Conservation (phyloP, 2,888 invertebrate genomes). For the Heliconius sara region DNA sequence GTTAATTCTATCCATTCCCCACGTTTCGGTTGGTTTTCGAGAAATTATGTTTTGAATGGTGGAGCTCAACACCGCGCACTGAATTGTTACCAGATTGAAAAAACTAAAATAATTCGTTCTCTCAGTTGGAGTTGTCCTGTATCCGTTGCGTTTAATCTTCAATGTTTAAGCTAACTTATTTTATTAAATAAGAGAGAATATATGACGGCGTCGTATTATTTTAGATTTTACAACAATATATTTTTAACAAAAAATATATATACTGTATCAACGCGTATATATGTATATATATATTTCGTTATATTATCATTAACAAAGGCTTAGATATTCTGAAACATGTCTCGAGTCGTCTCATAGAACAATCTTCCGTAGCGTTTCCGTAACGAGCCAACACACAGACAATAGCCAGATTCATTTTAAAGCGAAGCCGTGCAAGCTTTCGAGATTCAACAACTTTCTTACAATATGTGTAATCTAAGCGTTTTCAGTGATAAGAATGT, state of each 20-base stretch:
- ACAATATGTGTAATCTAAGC: conserved; percentile 13
- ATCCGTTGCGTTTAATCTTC: too few species aligned
- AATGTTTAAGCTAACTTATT: too few species aligned
- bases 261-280: background rate
- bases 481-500: background rate
- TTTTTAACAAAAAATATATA: background rate
- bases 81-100: too few species aligned
- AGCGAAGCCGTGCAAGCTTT: conserved; percentile 32
- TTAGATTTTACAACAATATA: background rate
- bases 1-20: too few species aligned
- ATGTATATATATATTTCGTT: background rate
- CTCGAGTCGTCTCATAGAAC: conserved; percentile 12
- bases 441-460: conserved; percentile 30
- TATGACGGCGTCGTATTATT: too few species aligned
- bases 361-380: conserved; percentile 9
- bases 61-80: too few species aligned
- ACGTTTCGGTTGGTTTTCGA: too few species aligned
- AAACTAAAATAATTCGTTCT: too few species aligned
- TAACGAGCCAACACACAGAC: conserved; percentile 35
- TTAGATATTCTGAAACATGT: conserved; percentile 17
- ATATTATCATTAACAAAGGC: conserved; percentile 4
- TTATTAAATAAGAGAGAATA: too few species aligned
- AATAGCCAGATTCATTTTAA: conserved; percentile 31
- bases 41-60: too few species aligned
- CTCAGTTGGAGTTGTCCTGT: too few species aligned